These are phyloP conservation scores for Galeruca laticollis DNA, from an alignment of 2,888 invertebrate genomes.

Conservation along the genomic window DNA sequence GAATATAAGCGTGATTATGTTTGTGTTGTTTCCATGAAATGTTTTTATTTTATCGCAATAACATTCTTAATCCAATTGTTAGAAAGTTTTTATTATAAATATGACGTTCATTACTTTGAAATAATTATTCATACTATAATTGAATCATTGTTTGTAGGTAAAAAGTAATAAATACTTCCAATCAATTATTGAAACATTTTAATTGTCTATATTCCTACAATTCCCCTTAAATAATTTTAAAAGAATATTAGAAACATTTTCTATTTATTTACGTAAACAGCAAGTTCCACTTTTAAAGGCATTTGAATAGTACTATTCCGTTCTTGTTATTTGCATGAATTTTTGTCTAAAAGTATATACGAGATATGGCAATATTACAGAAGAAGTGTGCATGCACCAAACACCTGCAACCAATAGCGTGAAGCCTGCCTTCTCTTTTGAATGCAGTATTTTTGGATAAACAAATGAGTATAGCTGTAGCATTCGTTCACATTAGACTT, in stretches of 20 bases:
- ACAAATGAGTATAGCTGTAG: too few species aligned
- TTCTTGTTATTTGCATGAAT: too few species aligned
- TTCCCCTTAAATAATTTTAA: background rate
- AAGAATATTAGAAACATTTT: constrained; percentile 2
- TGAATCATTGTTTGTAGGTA: background rate
- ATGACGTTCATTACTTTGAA: constrained; percentile 1
- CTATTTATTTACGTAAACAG: background rate
- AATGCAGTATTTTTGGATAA: too few species aligned
- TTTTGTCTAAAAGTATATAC: too few species aligned
- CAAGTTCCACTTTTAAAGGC: too few species aligned
- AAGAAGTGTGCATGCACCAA: too few species aligned
- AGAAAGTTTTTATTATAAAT: background rate
- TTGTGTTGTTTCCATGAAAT: constrained; percentile 1
- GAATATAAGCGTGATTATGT: background rate
- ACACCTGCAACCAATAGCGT: too few species aligned
- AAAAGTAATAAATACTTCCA: background rate
- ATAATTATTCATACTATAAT: background rate
- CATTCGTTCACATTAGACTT: too few species aligned
- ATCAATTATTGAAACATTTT: background rate
- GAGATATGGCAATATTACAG: too few species aligned
- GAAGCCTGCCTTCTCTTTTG: too few species aligned
- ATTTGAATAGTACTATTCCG: too few species aligned
- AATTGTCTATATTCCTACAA: background rate
- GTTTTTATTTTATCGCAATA: background rate
- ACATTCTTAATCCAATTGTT: background rate